These are phyloP conservation scores for Sardinella longiceps DNA, from an alignment of 2,797 vertebrate genomes.

Conservation along the genomic window DNA sequence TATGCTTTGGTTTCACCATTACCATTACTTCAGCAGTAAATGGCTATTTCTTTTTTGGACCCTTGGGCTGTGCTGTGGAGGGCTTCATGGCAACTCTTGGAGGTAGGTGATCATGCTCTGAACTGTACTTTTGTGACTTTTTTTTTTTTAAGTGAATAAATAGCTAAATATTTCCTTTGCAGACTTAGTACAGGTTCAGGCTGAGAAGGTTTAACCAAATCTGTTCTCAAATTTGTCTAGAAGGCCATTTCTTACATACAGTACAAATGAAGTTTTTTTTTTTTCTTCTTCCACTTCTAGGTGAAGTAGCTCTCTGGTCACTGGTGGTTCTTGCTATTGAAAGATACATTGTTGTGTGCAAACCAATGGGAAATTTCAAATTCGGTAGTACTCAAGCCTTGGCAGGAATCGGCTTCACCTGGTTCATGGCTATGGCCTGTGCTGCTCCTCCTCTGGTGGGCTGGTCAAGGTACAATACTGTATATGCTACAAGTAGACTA, in stretches of 20 bases:
- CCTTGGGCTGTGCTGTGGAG: constrained; percentile 59
- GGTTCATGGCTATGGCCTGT: constrained; percentile 67
- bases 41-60: constrained; percentile 67
- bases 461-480: constrained; percentile 70
- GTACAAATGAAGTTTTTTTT: neutral
- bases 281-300: constrained; percentile 27
- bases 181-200: neutral
- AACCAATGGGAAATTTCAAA: constrained; percentile 73
- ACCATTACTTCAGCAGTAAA: constrained; percentile 66
- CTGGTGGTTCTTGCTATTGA: constrained; percentile 57
- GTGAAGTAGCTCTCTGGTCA: constrained; percentile 55
- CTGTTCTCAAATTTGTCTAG: neutral
- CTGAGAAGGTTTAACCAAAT: neutral
- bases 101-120: constrained; percentile 58
- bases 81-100: constrained; percentile 70
- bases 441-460: constrained; percentile 64
- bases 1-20: constrained; percentile 69
- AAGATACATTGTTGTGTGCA: constrained; percentile 69
- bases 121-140: neutral
- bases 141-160: neutral
- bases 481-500: neutral
- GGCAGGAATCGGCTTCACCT: constrained; percentile 69
- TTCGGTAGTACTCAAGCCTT: constrained; percentile 61
- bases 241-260: too few species aligned
- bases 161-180: neutral